Conservation (phyloP, 2,113 vertebrate species). For the Pholis gunnellus region DNA sequence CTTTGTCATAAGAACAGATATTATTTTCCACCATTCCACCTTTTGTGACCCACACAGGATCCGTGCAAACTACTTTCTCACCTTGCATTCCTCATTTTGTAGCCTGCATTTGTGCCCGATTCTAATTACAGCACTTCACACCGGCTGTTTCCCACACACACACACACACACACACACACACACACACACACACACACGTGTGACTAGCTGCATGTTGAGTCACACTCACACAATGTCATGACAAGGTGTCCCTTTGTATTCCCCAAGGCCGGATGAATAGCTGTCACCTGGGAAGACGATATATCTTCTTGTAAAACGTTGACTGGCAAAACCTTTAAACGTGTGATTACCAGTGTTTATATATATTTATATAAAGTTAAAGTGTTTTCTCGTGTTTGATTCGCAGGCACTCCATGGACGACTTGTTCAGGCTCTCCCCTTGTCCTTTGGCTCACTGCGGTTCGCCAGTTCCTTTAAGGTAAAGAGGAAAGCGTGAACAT, state of each 20-base stretch:
- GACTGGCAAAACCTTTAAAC: background rate
- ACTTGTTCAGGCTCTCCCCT: constrained; percentile 64
- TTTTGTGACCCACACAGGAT: background rate
- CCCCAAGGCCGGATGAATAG: fast-evolving
- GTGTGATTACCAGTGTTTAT: no score
- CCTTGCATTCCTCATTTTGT: background rate
- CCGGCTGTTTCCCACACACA: background rate
- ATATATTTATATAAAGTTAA: fast-evolving
- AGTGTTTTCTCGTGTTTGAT: background rate
- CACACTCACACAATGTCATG: background rate
- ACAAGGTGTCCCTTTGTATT: background rate
- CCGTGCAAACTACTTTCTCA: background rate
- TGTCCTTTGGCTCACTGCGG: constrained; percentile 66
- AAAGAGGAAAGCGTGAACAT: constrained; percentile 25
- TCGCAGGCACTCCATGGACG: constrained; percentile 77
- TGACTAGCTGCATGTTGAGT: background rate
- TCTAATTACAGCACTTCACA: constrained; percentile 17
- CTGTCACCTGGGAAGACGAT: background rate
- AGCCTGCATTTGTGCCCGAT: background rate
- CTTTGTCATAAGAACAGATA: background rate
- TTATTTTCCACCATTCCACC: background rate
- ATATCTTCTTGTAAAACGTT: background rate
- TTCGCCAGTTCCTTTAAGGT: constrained; percentile 85
- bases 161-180: background rate
- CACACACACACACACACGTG: no score